These are phyloP conservation scores for Amazona finschi DNA, from an alignment of 2,797 vertebrate species.

Conservation along the genomic window DNA sequence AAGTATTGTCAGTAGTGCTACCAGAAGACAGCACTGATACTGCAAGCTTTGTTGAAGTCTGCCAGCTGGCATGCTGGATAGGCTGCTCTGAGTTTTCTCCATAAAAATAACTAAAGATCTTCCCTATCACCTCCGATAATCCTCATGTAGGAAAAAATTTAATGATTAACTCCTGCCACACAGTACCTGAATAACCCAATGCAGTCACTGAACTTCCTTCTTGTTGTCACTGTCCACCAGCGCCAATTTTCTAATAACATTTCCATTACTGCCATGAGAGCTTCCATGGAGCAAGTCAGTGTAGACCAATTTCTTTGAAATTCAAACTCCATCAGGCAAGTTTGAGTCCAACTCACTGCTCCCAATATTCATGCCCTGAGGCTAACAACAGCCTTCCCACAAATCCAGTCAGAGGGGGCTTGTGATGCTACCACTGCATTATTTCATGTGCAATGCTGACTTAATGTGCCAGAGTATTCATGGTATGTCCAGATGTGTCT, in stretches of 20 bases:
- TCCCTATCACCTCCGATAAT: neutral
- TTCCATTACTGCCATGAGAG: neutral
- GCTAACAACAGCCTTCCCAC: neutral
- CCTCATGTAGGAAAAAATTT: neutral
- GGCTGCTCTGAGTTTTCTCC: neutral
- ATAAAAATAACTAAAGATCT: neutral
- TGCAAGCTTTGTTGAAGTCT: neutral
- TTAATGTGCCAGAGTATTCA: neutral
- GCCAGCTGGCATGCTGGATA: neutral
- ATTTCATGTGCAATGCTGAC: neutral
- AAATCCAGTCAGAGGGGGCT: neutral
- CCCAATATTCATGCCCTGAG: neutral
- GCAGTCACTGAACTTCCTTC: neutral
- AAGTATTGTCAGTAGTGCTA: neutral
- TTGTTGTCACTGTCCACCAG: neutral
- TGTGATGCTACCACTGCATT: neutral
- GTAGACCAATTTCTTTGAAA: neutral
- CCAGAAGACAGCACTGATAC: neutral
- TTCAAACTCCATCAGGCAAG: neutral
- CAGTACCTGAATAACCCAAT: neutral
- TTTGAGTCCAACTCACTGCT: neutral
- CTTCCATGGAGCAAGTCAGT: neutral
- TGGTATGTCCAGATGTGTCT: rapidly evolving
- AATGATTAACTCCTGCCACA: neutral
- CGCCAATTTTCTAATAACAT: neutral